These are phyloP conservation scores for Diarsia brunnea DNA, from an alignment of 2,888 invertebrate species.

Conservation along the genomic window DNA sequence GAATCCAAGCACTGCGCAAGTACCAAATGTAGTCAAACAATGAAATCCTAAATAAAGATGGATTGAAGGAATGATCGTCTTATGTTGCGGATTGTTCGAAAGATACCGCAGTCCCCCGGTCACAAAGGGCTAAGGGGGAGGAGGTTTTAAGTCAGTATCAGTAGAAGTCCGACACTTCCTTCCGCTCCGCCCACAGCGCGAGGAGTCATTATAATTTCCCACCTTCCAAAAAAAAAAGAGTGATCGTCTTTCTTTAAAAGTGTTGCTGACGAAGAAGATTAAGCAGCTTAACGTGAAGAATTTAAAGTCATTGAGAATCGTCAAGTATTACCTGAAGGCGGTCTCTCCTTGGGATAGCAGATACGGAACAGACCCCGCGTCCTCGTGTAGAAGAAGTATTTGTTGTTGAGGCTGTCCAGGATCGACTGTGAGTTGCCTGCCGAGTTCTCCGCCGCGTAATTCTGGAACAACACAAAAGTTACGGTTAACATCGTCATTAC, in stretches of 20 bases:
- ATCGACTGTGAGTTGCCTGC: slow-evolving; percentile 92
- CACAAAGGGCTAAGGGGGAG: too few relatives aligned
- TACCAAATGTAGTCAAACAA: not conserved
- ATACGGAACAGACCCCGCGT: slow-evolving; percentile 98
- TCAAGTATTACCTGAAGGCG: slow-evolving; percentile 93
- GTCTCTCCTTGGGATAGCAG: slow-evolving; percentile 98
- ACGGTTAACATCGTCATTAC: not conserved
- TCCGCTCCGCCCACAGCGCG: too few relatives aligned
- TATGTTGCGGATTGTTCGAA: too few relatives aligned
- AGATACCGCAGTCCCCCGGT: too few relatives aligned
- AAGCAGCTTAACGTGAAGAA: not conserved
- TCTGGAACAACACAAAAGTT: slow-evolving; percentile 88
- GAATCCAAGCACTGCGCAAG: not conserved
- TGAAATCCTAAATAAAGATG: not conserved
- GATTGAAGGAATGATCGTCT: not conserved
- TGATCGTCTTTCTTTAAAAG: too few relatives aligned
- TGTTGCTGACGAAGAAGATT: not conserved
- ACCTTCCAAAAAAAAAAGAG: too few relatives aligned
- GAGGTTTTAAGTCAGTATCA: too few relatives aligned
- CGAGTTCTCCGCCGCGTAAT: slow-evolving; percentile 93
- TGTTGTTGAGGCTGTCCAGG: slow-evolving; percentile 94
- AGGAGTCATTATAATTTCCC: too few relatives aligned
- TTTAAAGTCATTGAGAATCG: not conserved
- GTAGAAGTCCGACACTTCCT: too few relatives aligned
- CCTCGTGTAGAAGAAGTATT: slow-evolving; percentile 97